Evolutionary conservation across 2,888 invertebrate species (phyloP), one percentile per base, ranked within the genome.

Genomic region (Heliothis peltigera): DNA sequence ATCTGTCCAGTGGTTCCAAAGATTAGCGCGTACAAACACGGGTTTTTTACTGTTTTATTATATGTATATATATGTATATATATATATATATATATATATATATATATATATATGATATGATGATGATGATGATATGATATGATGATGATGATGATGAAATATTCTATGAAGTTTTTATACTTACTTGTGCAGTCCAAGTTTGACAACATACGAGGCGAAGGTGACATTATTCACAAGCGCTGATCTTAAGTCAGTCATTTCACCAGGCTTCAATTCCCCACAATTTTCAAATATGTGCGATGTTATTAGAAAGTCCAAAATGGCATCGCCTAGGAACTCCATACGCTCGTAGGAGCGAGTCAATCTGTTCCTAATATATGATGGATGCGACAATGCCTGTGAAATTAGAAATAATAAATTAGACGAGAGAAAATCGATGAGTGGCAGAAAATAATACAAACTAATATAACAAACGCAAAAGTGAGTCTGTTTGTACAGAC

Each of bases 221-320:
- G 99, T 99, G 65, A 98, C 97, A 86, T 99, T 99, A 88, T 99
- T 99, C 2, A 99, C 99, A 2, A 99, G 95, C 0, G 99, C 98
- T 0, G 99, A 99, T 42, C 99, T 95, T 66, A 99, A 89, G 92
- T 99, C 99, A 0, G 99, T 99, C 62, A 99, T 91, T 18, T 98
- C 96, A 0, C 99, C 99, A 0, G 98, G 98, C 62, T 96, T 96
- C 84, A 98, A 94, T 22, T 94, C 83, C 0, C 92, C 93, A 69
- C 96, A 96, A 70, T 96, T 96, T 89, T 99, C 98, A 87, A 96
- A 99, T 57, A 99, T 97, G 86, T 98, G 96, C 12, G 97, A 95
- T 0, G 99, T 98, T 25, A 99, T 97, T 12, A 99, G 91, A 87
- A 98, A 98, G 91, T 99, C 99, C 57, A 99, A 91, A 28, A 99